A percentile compares a stretch with the other conserved stretches of the same genome.
Evolutionary conservation across 2,113 vertebrate genomes (phyloP).

Genomic region (Misgurnus anguillicaudatus): DNA sequence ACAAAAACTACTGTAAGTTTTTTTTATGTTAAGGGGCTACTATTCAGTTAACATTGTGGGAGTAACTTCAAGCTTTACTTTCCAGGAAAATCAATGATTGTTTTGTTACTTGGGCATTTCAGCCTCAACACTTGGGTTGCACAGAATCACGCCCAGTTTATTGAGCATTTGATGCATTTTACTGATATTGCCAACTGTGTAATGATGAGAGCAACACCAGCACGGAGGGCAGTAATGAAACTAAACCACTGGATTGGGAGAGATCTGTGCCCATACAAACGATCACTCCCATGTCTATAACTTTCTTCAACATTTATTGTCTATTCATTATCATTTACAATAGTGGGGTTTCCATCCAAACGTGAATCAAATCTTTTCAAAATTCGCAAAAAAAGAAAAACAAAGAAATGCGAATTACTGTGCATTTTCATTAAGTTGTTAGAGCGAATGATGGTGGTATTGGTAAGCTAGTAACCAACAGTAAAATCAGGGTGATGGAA

Average conservation of each 20-base stretch:
- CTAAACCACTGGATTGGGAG: constrained; percentile 34
- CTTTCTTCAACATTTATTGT: constrained; percentile 41
- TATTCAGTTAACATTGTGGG: background rate
- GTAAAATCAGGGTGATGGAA: no score
- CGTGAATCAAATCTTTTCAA: no score
- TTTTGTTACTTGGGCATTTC: background rate
- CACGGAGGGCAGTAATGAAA: constrained; percentile 36
- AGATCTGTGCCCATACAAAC: constrained; percentile 33
- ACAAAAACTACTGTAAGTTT: background rate
- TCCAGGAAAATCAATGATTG: constrained; percentile 8
- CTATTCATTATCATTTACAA: constrained; percentile 29
- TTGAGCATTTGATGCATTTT: constrained; percentile 42
- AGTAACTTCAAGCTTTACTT: background rate
- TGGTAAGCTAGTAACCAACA: no score
- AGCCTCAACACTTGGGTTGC: background rate
- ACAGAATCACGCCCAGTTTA: constrained; percentile 30
- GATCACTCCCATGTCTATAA: constrained; percentile 43
- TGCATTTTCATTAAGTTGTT: no score
- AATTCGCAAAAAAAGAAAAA: no score
- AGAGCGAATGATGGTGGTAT: no score
- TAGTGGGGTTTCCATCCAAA: no score
- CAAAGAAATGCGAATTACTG: no score
- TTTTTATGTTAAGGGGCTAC: no score
- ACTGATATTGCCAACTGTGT: constrained; percentile 24
- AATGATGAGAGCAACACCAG: constrained; percentile 36